Evolutionary conservation across 2,113 vertebrate species (phyloP).

Genomic region (Myrmophylax atrothorax): DNA sequence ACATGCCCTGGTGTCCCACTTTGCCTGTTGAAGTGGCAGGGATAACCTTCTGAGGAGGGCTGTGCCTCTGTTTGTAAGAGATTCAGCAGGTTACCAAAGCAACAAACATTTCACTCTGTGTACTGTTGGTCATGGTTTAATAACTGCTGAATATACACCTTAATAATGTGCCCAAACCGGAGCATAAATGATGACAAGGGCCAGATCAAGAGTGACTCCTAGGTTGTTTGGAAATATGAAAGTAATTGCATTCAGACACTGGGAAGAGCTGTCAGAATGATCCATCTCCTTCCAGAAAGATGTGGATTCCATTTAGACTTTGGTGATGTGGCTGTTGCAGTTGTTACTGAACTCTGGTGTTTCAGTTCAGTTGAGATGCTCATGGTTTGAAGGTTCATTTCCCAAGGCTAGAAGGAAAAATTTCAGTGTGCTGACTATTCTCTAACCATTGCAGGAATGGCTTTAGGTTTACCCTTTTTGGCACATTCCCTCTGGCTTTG

Average conservation of each 20-base stretch:
- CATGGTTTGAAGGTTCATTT: background rate
- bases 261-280: background rate
- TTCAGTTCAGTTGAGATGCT: background rate
- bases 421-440: background rate
- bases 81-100: background rate
- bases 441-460: background rate
- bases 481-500: background rate
- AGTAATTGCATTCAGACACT: background rate
- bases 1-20: background rate
- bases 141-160: background rate
- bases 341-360: background rate
- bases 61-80: background rate
- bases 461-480: background rate
- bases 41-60: conserved; percentile 15
- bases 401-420: background rate
- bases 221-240: background rate
- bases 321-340: background rate
- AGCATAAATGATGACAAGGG: background rate
- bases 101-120: background rate
- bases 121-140: background rate
- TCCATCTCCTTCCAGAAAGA: background rate
- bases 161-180: background rate
- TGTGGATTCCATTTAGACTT: background rate
- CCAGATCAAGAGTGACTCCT: background rate
- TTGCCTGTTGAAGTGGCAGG: background rate